phyloP scores from a whole-genome alignment of 2,888 invertebrate genomes.

The Caenorhabditis doughertyi region DNA sequence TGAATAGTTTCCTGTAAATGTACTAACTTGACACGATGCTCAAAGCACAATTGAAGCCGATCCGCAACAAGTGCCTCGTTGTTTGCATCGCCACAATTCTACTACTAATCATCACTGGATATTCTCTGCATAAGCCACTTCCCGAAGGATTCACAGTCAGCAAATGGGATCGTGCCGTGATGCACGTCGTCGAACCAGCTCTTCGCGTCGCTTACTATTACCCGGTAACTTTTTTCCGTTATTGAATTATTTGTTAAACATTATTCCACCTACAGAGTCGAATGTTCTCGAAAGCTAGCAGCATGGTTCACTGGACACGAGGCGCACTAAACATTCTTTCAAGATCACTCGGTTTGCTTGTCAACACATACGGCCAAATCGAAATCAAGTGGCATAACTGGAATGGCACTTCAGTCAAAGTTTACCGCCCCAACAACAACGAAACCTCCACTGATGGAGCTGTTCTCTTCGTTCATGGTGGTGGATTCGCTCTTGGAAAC shows the following conservation, averaged over 20 bases:
- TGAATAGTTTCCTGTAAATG: conserved; percentile 50
- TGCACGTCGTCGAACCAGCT: conserved; percentile 74
- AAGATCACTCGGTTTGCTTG: conserved; percentile 39
- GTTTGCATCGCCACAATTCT: conserved; percentile 4
- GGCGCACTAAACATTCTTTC: conserved; percentile 66
- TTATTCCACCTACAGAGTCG: conserved; percentile 65
- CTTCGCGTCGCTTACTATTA: conserved; percentile 75
- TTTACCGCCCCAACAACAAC: conserved; percentile 70
- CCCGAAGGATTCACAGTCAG: conserved; percentile 70
- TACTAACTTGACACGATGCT: conserved; percentile 49
- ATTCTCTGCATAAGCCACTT: conserved; percentile 68
- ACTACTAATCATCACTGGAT: conserved; percentile 35
- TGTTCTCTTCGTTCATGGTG: conserved; percentile 79
- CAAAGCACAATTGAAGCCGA: conserved; percentile 37
- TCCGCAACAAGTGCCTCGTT: conserved; percentile 19
- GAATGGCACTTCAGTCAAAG: conserved; percentile 65
- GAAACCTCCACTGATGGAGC: conserved; percentile 71
- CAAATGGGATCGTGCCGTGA: conserved; percentile 67
- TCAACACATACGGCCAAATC: conserved; percentile 44
- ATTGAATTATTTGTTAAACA: too few species aligned
- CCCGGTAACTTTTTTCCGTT: conserved; percentile 68
- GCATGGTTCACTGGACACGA: conserved; percentile 73
- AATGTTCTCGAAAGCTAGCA: conserved; percentile 63
- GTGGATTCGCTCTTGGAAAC: conserved; percentile 77
- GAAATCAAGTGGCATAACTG: conserved; percentile 50